Conservation (phyloP, 2,797 vertebrate genomes). For the Megaceryle alcyon region DNA sequence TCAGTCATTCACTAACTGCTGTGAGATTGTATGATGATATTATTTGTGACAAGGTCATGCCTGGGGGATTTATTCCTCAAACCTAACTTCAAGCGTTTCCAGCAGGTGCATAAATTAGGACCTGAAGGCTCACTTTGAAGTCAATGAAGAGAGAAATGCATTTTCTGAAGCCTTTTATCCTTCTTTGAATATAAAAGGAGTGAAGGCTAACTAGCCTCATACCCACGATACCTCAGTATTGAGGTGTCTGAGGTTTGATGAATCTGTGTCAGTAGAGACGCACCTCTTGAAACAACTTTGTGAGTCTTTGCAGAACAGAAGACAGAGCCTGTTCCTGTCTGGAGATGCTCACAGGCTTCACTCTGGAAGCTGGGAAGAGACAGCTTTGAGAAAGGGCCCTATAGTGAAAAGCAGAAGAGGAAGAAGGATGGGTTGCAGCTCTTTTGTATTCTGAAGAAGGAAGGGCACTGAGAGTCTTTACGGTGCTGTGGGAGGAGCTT, state of each 20-base stretch:
- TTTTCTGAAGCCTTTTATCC: conserved; percentile 31
- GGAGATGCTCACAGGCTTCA: not conserved
- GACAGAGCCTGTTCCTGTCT: not conserved
- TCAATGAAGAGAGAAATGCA: not conserved
- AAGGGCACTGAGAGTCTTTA: not conserved
- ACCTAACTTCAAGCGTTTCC: not conserved
- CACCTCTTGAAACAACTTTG: not conserved
- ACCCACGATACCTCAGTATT: not conserved
- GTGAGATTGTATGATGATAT: not conserved
- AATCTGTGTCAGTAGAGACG: not conserved
- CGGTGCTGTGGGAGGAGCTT: not conserved
- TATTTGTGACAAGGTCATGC: not conserved
- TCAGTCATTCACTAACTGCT: not conserved
- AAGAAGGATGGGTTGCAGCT: not conserved
- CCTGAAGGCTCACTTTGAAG: conserved; percentile 46
- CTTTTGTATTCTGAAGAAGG: not conserved
- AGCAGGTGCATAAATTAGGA: conserved; percentile 21
- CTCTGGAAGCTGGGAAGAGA: not conserved
- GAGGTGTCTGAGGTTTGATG: not conserved
- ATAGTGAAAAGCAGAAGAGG: not conserved
- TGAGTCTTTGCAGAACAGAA: not conserved
- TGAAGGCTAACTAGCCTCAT: not conserved
- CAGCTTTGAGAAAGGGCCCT: not conserved
- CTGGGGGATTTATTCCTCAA: conserved; percentile 16
- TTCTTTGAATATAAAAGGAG: conserved; percentile 38